Evolutionary conservation across 2,888 invertebrate species (phyloP).

Genomic region (Eristalis arbustorum): DNA sequence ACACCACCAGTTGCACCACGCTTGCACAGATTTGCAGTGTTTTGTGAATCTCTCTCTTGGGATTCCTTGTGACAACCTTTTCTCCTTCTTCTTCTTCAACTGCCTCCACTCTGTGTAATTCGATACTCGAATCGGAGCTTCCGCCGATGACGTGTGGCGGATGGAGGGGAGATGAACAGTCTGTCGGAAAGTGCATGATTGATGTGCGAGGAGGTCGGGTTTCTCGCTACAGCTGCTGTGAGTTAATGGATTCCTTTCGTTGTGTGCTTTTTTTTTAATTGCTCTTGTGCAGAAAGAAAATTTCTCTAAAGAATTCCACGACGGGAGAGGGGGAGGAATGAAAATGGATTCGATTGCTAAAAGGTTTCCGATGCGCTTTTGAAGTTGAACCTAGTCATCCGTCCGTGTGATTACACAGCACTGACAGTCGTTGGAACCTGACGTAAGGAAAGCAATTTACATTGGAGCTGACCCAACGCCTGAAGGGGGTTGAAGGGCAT

Average conservation of each 20-base stretch:
- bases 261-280: background rate
- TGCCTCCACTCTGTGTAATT: conserved; percentile 5
- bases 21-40: conserved; percentile 15
- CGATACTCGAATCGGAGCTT: conserved; percentile 17
- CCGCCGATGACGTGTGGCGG: background rate
- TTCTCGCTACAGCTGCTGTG: background rate
- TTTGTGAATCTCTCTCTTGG: conserved; percentile 30
- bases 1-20: conserved; percentile 30
- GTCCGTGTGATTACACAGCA: background rate
- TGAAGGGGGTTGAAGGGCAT: background rate
- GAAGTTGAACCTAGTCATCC: background rate
- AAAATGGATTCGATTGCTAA: conserved; percentile 15
- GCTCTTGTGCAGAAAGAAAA: conserved; percentile 4
- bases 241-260: conserved; percentile 32
- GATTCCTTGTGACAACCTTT: background rate
- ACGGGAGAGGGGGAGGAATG: background rate
- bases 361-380: conserved; percentile 14
- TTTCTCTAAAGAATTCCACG: conserved; percentile 15
- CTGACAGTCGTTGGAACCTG: background rate
- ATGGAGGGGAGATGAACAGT: background rate
- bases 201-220: conserved; percentile 8
- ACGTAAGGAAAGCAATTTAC: background rate
- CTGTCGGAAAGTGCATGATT: conserved; percentile 38
- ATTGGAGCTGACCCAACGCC: background rate
- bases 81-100: background rate